Evolutionary conservation across 2,888 invertebrate genomes (phyloP).

Genomic region (Pyrgus malvae): DNA sequence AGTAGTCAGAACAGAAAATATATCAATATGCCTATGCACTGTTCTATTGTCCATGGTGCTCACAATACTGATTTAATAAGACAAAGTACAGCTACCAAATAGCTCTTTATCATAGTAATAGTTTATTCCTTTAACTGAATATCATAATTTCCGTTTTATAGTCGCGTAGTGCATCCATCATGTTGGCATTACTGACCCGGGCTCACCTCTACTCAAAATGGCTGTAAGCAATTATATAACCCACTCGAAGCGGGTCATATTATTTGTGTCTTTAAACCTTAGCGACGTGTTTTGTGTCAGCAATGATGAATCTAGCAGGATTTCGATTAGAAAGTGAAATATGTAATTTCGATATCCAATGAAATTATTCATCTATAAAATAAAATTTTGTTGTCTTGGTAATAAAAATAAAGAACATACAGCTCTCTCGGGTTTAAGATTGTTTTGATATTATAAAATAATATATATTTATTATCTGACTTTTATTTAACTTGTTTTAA

Average conservation of each 20-base stretch:
- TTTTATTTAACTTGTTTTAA: no score
- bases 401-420: no score
- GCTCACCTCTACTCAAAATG: constrained; percentile 33
- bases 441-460: no score
- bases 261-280: constrained; percentile 6
- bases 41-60: no score
- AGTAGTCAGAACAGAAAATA: no score
- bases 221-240: constrained; percentile 30
- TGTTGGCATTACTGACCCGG: constrained; percentile 30
- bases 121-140: no score
- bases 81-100: no score
- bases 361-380: not conserved
- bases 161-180: constrained; percentile 31
- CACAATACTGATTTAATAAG: no score
- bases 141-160: no score
- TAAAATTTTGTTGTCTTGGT: not conserved
- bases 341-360: not conserved
- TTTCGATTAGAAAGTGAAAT: not conserved
- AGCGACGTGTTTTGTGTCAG: not conserved
- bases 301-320: not conserved
- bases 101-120: not conserved
- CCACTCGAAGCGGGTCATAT: not conserved
- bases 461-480: no score
- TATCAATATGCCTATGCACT: no score
- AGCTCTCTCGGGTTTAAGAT: no score